Evolutionary conservation across 2,888 invertebrate species (phyloP), one percentile per base, ranked within the genome.

Genomic region (Noctua janthina): DNA sequence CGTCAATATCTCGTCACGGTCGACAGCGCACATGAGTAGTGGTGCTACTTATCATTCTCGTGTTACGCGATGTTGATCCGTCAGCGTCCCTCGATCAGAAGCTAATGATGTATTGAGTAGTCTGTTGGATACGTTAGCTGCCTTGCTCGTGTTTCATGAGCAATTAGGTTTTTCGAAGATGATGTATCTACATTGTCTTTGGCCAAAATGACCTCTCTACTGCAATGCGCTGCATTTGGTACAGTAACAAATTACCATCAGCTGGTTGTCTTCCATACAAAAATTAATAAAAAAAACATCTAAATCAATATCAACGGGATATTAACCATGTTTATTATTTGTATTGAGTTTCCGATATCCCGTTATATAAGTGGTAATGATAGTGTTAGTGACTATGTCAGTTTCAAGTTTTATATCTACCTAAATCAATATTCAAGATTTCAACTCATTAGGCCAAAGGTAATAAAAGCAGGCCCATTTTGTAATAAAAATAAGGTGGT

Each of bases 101-200:
- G 54, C 35, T 73, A 85, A 81, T 85, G 67, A 85, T 73, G 43
- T 69, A 83, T 83, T 76, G 69, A 76, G 15, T 70, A 35, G 59
- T 49, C 17, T 56, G 1, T 64, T 29, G 7, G 49, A 39, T 66
- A 66, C 54, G 10, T 46, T 56, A 11, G 23, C 23, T 71, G 54
- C 8, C 51, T 64, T 43, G 43, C 79, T 81, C 35, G 11, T 64
- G 5, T 71, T 54, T 70, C 35, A 7, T 54, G 2, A 56, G 15
- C 3, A 35, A 43, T 79, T 43, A n/a, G 68, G n/a, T 1, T 6
- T 35, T 35, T 35, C 35, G 35, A 35, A 3, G 35, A 35, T 54
- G 54, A 54, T 23, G 54, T 8, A 54, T 23, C 54, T 54, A 23
- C 8, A 23, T 54, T 54, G 20, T 54, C 46, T 11, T 46, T 46